Evolutionary conservation across 2,113 vertebrate species (phyloP).

Genomic region (Aspidoscelis tigris): DNA sequence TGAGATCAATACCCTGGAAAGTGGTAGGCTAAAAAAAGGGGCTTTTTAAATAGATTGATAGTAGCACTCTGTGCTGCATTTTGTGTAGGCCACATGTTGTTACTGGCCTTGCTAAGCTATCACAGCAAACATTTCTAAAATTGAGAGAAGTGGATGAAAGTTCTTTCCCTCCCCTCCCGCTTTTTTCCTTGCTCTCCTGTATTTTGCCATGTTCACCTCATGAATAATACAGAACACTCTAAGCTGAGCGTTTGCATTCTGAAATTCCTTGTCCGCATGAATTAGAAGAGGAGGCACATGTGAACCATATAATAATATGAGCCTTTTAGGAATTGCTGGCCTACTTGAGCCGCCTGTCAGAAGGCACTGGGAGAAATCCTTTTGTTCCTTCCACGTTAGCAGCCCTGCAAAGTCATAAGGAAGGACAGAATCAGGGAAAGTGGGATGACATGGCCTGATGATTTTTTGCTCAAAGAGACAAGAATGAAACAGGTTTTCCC

Average conservation of each 20-base stretch:
- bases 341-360: constrained; percentile 32
- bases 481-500: background rate
- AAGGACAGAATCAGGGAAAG: background rate
- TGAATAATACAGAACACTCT: constrained; percentile 17
- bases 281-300: constrained; percentile 52
- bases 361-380: constrained; percentile 3
- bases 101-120: background rate
- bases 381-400: background rate
- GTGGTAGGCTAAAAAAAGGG: background rate
- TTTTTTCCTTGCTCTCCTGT: background rate
- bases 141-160: background rate
- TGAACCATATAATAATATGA: constrained; percentile 45
- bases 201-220: constrained; percentile 11
- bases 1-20: background rate
- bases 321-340: constrained; percentile 47
- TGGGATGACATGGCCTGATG: background rate
- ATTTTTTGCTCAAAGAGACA: background rate
- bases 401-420: background rate
- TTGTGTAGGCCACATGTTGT: background rate
- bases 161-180: background rate
- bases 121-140: background rate
- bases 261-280: constrained; percentile 37
- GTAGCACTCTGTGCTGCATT: background rate
- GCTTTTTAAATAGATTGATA: background rate
- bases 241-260: constrained; percentile 25